Conservation (phyloP, 2,888 invertebrate species). For the Mythimna vitellina region DNA sequence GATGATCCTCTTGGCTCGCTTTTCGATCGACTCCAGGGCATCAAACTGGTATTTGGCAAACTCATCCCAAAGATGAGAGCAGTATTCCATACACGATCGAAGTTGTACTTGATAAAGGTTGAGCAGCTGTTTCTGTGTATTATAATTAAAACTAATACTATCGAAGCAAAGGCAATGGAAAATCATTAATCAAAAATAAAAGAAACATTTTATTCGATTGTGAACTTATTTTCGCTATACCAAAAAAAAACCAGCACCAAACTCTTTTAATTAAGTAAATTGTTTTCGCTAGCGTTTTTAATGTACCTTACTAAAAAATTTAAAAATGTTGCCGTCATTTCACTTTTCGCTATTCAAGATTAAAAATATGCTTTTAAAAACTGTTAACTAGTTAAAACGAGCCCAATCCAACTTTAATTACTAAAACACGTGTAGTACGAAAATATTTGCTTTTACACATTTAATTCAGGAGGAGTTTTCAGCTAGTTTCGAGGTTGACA, state of each 20-base stretch:
- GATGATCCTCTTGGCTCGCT: no score
- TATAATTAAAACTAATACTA: no score
- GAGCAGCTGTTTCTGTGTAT: no score
- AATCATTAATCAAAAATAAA: not conserved
- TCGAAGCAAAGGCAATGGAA: no score
- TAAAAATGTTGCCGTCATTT: slow-evolving; percentile 16
- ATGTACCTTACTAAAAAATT: not conserved
- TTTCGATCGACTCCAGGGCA: no score
- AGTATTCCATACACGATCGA: no score
- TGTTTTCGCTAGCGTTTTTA: not conserved
- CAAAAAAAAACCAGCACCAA: not conserved
- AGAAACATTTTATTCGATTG: not conserved
- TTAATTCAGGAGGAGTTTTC: slow-evolving; percentile 20
- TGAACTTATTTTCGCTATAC: not conserved
- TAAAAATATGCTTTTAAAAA: slow-evolving; percentile 45
- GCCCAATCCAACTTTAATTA: slow-evolving; percentile 45
- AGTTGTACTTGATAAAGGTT: no score
- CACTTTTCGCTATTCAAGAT: slow-evolving; percentile 2
- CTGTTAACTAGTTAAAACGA: slow-evolving; percentile 48
- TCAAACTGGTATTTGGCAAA: no score
- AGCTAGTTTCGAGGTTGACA: slow-evolving; percentile 2
- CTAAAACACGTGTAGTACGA: slow-evolving; percentile 41
- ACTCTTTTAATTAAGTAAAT: slow-evolving; percentile 1
- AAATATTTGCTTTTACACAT: slow-evolving; percentile 42
- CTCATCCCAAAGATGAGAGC: no score